These are phyloP conservation scores for Eupleurogrammus muticus DNA, from an alignment of 2,797 vertebrate species.

Conservation along the genomic window DNA sequence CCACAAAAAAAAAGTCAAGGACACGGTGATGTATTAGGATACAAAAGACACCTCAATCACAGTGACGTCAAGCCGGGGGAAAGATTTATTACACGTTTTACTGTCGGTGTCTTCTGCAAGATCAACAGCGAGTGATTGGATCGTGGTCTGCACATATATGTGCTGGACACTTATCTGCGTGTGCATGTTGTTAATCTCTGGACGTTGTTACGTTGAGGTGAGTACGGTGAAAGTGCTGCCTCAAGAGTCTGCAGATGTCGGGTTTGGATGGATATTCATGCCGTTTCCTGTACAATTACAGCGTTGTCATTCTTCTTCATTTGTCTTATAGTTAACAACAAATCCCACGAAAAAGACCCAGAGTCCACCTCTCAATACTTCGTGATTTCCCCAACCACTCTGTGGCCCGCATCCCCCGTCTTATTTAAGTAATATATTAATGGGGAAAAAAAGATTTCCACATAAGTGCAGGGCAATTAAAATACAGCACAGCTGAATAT, in stretches of 20 bases:
- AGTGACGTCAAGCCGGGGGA: slow-evolving; percentile 15
- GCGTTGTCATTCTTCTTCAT: not conserved
- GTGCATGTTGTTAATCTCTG: slow-evolving; percentile 14
- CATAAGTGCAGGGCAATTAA: too few relatives aligned
- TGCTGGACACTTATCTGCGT: not conserved
- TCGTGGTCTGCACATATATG: slow-evolving; percentile 8
- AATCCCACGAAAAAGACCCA: slow-evolving; percentile 6
- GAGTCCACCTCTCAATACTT: not conserved
- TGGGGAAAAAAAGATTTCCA: too few relatives aligned
- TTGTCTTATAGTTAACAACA: not conserved
- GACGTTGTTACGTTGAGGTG: slow-evolving; percentile 5
- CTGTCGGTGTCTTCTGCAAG: slow-evolving; percentile 29
- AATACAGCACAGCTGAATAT: too few relatives aligned
- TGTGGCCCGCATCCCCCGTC: not conserved
- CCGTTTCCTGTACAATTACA: slow-evolving; percentile 1
- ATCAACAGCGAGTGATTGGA: slow-evolving; percentile 34
- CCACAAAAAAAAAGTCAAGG: slow-evolving; percentile 42
- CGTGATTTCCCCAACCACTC: not conserved
- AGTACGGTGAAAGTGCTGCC: not conserved
- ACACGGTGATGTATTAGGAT: slow-evolving; percentile 29
- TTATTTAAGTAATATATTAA: too few relatives aligned
- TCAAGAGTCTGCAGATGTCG: not conserved
- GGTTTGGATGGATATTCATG: not conserved
- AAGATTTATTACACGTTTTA: slow-evolving; percentile 49
- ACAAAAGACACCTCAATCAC: slow-evolving; percentile 45